Evolutionary conservation across 2,113 vertebrate genomes (phyloP).

Genomic region (Nycticorax nycticorax): DNA sequence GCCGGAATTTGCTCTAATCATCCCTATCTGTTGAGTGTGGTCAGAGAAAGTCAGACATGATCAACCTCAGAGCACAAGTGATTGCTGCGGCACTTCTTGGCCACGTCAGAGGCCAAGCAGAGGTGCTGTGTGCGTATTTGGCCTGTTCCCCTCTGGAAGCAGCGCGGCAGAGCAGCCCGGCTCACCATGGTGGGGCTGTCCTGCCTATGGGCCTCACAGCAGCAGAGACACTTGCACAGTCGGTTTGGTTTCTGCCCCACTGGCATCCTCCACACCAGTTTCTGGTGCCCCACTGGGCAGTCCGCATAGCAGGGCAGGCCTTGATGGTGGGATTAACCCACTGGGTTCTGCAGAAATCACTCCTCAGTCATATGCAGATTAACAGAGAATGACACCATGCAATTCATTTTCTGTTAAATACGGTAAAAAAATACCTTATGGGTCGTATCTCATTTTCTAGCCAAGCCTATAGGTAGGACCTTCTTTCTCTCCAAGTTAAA

Average conservation of each 20-base stretch:
- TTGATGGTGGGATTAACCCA: background rate
- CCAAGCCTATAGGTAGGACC: background rate
- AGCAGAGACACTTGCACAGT: background rate
- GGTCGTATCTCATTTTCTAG: background rate
- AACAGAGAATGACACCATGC: background rate
- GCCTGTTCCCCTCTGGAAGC: background rate
- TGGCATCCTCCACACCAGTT: background rate
- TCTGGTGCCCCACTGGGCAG: background rate
- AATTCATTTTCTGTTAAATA: background rate
- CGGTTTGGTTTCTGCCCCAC: background rate
- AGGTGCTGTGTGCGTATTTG: background rate
- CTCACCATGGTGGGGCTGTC: background rate
- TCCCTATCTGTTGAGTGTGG: background rate
- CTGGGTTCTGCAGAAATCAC: background rate
- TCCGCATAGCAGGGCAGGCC: accelerated
- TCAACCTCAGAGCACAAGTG: background rate
- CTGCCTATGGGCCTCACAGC: background rate
- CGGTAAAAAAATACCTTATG: background rate
- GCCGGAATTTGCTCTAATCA: background rate
- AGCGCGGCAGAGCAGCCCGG: background rate
- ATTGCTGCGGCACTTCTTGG: background rate
- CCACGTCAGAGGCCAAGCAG: background rate
- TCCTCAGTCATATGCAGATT: background rate
- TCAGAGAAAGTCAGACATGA: background rate
- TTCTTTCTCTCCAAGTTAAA: background rate